Evolutionary conservation across 2,797 vertebrate species (phyloP), one percentile per base, ranked within the genome.

Genomic region (Agapornis canus): DNA sequence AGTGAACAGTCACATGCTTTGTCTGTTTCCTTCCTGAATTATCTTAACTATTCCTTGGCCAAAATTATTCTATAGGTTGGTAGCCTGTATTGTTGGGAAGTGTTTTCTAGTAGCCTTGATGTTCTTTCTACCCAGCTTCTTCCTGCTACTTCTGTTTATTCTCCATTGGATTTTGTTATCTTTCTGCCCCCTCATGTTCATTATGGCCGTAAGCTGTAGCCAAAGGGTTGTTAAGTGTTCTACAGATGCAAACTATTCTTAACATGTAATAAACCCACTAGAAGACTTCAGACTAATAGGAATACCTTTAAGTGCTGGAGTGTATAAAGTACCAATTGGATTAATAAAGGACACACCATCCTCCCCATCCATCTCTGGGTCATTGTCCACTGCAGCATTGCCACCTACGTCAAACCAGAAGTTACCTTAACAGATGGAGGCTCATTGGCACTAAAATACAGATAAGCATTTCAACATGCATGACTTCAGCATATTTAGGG

Each of bases 261-360:
- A 64, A 86, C 42, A 49, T 27, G 4, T 86, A 90, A 66, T 14
- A 86, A 92, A 63, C 26, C 29, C 54, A 70, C 2, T 45, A 64
- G n/a, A 82, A 88, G 45, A 90, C 57, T 71, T 72, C 83, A 61
- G 86, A 77, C 51, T 89, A 84, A 21, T 25, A 57, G 51, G 82
- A 95, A 97, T 98, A 99, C 99, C 99, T 99, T 99, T 99, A 90
- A 99, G 97, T 76, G 99, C 98, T 7, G 98, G 98, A 78, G 99
- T 97, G 96, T 98, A 99, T 85, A 98, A 97, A 77, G 98, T 98
- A 80, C 99, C 99, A 42, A 98, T 97, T 15, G 98, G 98, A 80
- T 98, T 98, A 91, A 99, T 98, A 96, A 99, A 99, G 83, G 99
- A 99, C 13, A 99, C 99, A 86, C 99, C 99, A 43, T 99, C 99